A percentile compares a stretch with the other conserved stretches of the same genome.
Conservation (phyloP, 2,797 vertebrate genomes). For the Leptoclinus maculatus region DNA sequence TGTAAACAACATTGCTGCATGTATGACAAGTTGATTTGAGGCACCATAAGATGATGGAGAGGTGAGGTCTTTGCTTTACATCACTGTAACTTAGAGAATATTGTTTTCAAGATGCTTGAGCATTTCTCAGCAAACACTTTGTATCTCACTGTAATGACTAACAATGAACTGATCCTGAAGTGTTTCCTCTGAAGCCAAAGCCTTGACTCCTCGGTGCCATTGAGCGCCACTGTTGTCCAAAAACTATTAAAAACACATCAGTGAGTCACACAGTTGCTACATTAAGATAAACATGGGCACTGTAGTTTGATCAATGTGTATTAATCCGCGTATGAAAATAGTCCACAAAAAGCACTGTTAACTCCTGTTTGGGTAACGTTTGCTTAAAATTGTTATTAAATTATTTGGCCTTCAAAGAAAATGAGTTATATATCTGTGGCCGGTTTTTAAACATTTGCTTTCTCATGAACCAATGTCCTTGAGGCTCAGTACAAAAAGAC, state of each 20-base stretch:
- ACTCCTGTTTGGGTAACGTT: background rate
- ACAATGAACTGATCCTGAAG: background rate
- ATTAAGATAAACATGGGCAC: background rate
- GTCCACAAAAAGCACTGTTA: background rate
- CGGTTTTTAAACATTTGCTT: background rate
- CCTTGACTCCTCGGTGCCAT: background rate
- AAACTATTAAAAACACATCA: constrained; percentile 8
- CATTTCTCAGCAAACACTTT: background rate
- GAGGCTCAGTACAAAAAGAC: no score
- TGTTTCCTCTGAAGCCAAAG: background rate
- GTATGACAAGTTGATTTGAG: background rate
- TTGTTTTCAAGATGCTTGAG: background rate
- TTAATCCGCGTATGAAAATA: background rate
- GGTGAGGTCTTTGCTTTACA: background rate
- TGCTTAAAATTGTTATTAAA: background rate
- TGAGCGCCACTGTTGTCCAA: background rate
- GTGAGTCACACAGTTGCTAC: background rate
- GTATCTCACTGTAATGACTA: background rate
- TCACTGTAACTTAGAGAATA: background rate
- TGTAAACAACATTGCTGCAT: background rate
- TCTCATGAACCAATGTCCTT: background rate
- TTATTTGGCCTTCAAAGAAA: background rate
- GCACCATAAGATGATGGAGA: background rate
- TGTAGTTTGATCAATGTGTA: background rate
- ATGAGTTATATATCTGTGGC: background rate